Percentiles rank a stretch among this genome's conserved stretches.
Conservation (phyloP, 1,140 invertebrate genomes). For the Zaprionus tsacasi region DNA sequence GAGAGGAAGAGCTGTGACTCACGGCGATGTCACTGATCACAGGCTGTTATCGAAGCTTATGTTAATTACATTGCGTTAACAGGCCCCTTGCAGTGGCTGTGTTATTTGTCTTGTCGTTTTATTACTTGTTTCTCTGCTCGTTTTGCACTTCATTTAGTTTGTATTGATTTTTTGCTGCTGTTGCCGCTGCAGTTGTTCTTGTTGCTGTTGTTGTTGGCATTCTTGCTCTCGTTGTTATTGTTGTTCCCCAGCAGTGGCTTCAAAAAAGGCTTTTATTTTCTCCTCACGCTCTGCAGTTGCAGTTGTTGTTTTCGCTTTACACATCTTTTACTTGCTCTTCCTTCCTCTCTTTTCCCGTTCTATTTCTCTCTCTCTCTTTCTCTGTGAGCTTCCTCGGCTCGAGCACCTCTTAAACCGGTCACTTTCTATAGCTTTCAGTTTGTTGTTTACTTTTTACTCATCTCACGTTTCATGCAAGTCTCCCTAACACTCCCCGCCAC, state of each 20-base stretch:
- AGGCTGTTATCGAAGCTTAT: neutral
- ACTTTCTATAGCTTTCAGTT: conserved; percentile 50
- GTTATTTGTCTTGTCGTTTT: conserved; percentile 1
- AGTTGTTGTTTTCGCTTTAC: conserved; percentile 20
- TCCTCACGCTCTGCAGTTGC: conserved; percentile 17
- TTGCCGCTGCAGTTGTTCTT: conserved; percentile 13
- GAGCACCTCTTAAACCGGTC: conserved; percentile 32
- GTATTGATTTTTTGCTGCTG: conserved; percentile 48
- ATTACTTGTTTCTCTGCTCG: conserved; percentile 13
- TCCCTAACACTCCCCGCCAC: neutral
- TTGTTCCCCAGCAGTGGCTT: conserved; percentile 27
- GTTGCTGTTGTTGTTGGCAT: conserved; percentile 8
- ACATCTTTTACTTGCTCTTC: conserved; percentile 13
- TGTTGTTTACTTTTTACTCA: conserved; percentile 41
- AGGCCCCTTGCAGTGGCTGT: conserved; percentile 8
- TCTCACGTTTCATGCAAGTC: conserved; percentile 44
- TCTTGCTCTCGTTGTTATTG: conserved; percentile 22
- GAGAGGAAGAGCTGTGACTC: neutral
- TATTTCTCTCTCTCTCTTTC: conserved; percentile 5
- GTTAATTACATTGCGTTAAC: conserved; percentile 4
- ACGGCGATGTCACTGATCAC: neutral
- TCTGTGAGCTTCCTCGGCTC: neutral
- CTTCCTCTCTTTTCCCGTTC: neutral
- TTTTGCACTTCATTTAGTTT: conserved; percentile 45
- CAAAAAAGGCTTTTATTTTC: conserved; percentile 44